Evolutionary conservation across 2,888 invertebrate species (phyloP).

Genomic region (Sphinx pinastri): DNA sequence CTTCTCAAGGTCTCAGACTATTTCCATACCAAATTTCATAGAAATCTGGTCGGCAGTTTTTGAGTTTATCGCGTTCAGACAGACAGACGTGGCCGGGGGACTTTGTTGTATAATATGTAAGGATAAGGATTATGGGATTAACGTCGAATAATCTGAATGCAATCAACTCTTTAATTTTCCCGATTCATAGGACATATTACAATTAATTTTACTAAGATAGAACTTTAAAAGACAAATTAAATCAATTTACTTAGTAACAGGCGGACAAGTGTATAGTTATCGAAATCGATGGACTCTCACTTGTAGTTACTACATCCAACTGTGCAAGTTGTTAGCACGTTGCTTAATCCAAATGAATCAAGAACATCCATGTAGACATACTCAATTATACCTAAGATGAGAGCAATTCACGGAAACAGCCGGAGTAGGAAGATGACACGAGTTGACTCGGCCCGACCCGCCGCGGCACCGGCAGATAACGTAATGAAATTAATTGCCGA

Average conservation of each 20-base stretch:
- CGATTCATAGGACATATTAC: too few relatives aligned
- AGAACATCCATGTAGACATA: not conserved
- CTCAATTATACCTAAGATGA: not conserved
- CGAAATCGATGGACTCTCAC: not conserved
- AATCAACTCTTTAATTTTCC: too few relatives aligned
- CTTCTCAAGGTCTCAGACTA: too few relatives aligned
- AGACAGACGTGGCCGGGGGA: too few relatives aligned
- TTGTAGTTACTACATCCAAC: constrained; percentile 7
- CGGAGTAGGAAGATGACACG: constrained; percentile 53
- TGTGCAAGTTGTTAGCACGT: not conserved
- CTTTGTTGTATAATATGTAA: too few relatives aligned
- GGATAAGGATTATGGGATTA: too few relatives aligned
- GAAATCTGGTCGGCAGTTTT: too few relatives aligned
- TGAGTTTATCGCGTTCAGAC: too few relatives aligned
- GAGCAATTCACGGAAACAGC: constrained; percentile 42
- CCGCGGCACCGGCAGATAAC: not conserved
- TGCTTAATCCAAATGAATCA: not conserved
- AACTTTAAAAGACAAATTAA: not conserved
- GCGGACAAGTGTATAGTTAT: not conserved
- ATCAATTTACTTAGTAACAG: not conserved
- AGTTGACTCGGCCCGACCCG: constrained; percentile 42
- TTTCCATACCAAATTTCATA: too few relatives aligned
- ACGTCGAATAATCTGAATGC: too few relatives aligned
- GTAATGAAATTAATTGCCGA: constrained; percentile 13
- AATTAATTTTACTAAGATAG: too few relatives aligned